These are phyloP conservation scores for Gastrophryne carolinensis DNA, from an alignment of 2,797 vertebrate genomes.

Conservation along the genomic window DNA sequence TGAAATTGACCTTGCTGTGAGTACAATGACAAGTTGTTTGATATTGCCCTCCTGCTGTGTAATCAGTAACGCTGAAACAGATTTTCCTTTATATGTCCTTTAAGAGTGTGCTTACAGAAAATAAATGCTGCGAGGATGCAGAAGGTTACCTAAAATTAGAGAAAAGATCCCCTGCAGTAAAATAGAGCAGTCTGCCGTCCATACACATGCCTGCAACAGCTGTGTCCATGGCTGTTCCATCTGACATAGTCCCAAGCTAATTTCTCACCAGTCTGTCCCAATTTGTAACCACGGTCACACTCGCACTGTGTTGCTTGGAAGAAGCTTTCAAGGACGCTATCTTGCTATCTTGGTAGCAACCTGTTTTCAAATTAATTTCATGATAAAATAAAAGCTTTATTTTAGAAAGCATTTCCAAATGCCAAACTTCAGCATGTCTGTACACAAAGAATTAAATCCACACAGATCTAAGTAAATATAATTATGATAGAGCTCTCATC, in stretches of 20 bases:
- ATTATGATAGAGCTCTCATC: slow-evolving; percentile 28
- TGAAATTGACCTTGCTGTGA: slow-evolving; percentile 6
- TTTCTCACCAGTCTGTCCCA: slow-evolving; percentile 21
- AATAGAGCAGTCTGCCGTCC: slow-evolving; percentile 24
- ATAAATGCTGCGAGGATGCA: not conserved
- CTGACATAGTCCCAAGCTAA: slow-evolving; percentile 44
- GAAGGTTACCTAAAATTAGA: slow-evolving; percentile 44
- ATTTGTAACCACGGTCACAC: slow-evolving; percentile 3
- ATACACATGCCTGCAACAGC: slow-evolving; percentile 32
- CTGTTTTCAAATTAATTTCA: not conserved
- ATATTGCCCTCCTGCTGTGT: not conserved
- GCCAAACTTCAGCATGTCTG: not conserved
- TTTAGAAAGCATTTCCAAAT: not conserved
- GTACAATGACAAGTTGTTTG: not conserved
- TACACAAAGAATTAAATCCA: not conserved
- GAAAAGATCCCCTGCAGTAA: slow-evolving; percentile 23
- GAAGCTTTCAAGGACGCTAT: slow-evolving; percentile 20
- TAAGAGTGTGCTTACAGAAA: not conserved
- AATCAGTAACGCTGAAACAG: not conserved
- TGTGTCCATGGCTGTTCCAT: slow-evolving; percentile 32
- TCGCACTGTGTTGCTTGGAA: not conserved
- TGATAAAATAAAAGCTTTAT: slow-evolving; percentile 1
- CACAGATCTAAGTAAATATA: slow-evolving; percentile 2
- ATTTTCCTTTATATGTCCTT: slow-evolving; percentile 36
- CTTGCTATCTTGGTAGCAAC: not conserved